Evolutionary conservation across 2,888 invertebrate species (phyloP).

Genomic region (Ctenicera cuprea): DNA sequence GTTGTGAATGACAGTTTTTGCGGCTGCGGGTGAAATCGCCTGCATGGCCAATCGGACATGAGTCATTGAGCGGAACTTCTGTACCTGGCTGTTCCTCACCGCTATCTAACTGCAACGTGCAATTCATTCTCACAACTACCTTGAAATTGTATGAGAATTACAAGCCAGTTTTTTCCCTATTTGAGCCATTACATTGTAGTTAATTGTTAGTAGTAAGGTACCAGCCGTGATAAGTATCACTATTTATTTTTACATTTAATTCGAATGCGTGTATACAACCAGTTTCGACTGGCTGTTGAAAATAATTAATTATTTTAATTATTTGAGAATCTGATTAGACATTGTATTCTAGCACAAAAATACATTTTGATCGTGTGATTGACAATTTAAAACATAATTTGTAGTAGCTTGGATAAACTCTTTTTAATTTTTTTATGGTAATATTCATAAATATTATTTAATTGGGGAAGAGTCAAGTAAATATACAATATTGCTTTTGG

Average conservation of each 20-base stretch:
- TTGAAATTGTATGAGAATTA: conserved; percentile 43
- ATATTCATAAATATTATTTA: too few relatives aligned
- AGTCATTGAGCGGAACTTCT: conserved; percentile 63
- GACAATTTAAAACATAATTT: too few relatives aligned
- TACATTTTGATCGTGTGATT: too few relatives aligned
- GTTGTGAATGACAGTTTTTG: conserved; percentile 49
- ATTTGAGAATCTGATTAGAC: too few relatives aligned
- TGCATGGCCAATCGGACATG: conserved; percentile 62
- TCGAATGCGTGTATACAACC: too few relatives aligned
- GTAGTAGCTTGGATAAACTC: too few relatives aligned
- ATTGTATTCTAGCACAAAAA: too few relatives aligned
- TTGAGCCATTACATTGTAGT: conserved; percentile 27
- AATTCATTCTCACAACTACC: conserved; percentile 56
- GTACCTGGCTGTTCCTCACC: conserved; percentile 59
- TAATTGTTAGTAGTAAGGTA: conserved; percentile 38
- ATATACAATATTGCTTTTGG: too few relatives aligned
- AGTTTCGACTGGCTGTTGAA: too few relatives aligned
- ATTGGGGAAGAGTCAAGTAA: too few relatives aligned
- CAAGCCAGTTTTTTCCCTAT: conserved; percentile 28
- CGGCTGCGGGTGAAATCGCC: conserved; percentile 61
- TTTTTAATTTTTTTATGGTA: too few relatives aligned
- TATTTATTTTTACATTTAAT: conserved; percentile 1
- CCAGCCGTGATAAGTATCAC: conserved; percentile 27
- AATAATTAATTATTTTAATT: too few relatives aligned
- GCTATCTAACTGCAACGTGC: conserved; percentile 58